Base-by-base conservation (phyloP, 2,797 vertebrate genomes). In the Lerista edwardsae region DNA sequence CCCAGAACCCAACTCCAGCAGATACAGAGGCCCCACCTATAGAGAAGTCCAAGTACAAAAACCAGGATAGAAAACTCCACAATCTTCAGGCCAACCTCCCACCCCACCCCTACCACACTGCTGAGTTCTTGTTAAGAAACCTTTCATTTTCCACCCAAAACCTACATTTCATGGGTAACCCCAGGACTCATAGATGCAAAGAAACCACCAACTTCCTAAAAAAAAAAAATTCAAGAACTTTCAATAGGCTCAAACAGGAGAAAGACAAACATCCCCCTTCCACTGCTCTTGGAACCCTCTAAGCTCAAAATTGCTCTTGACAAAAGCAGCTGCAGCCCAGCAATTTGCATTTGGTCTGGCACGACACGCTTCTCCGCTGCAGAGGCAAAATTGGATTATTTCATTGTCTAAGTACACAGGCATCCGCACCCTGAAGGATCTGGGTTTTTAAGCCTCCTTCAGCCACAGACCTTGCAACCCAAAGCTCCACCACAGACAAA, bases 291-390 rank as follows among this genome's bases (percentile, higher is more conserved):
- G 31, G 68, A 91, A 88, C 59, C 27, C 34, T 80, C 74, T 76
- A 85, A 91, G 76, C 67, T 91, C 64, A 84, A 92, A 91, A 74
- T 47, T 69, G 86, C 25, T 79, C 69, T 88, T 79, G 65, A 84
- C 86, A 90, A 83, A 77, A 89, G 69, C 83, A 93, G 79, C 69
- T 76, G 84, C 78, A 86, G 73, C 83, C 27, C 1, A 86, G 61
- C 11, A 74, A 71, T 87, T 91, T 91, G 83, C 88, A 92, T 84
- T 82, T 69, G 57, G 29, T 57, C 75, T 67, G 86, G 69, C 80
- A 84, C 64, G 87, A 87, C 67, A 27, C 1, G 31, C 62, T 84
- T 79, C 87, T 86, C 73, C 84, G 73, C 39, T 83, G 51, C 81
- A 1, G 1, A 88, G 78, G 41, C 81, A 72, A 85, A 82, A 69